A percentile compares a stretch with the other conserved stretches of the same genome.
Conservation (phyloP, 1,140 invertebrate genomes). For the Chelonus insularis region DNA sequence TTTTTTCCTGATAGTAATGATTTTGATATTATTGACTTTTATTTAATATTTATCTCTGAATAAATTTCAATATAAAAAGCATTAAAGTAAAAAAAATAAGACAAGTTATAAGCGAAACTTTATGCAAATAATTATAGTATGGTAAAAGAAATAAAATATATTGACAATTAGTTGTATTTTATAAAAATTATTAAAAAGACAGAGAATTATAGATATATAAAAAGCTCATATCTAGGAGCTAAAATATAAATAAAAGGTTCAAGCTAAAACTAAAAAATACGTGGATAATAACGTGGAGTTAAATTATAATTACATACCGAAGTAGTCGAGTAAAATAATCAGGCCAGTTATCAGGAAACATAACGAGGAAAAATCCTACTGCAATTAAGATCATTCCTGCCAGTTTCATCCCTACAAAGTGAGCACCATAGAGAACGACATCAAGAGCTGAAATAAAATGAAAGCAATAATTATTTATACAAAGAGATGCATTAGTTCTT, state of each 20-base stretch:
- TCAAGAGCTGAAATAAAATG: constrained; percentile 74
- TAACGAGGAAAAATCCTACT: constrained; percentile 89
- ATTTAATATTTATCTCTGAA: too few relatives aligned
- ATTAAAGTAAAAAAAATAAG: too few relatives aligned
- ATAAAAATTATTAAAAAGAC: too few relatives aligned
- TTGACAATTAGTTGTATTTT: background rate
- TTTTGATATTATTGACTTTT: too few relatives aligned
- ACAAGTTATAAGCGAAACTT: too few relatives aligned
- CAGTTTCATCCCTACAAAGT: constrained; percentile 92
- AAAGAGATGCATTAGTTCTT: background rate
- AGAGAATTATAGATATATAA: too few relatives aligned
- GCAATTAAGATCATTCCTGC: constrained; percentile 88
- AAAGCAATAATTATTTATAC: background rate
- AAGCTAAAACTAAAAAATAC: constrained; percentile 50
- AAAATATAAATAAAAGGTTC: constrained; percentile 17
- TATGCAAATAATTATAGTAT: too few relatives aligned
- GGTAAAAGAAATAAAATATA: too few relatives aligned
- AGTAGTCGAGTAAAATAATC: constrained; percentile 87
- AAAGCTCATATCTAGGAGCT: too few relatives aligned
- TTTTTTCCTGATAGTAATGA: too few relatives aligned
- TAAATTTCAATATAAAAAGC: too few relatives aligned
- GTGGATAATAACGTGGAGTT: too few relatives aligned
- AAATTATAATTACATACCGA: constrained; percentile 65
- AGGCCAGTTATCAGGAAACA: constrained; percentile 95
- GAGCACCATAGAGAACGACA: constrained; percentile 78